A percentile compares a stretch with the other conserved stretches of the same genome.
These are phyloP conservation scores for Tympanuchus pallidicinctus DNA, from an alignment of 2,113 vertebrate genomes.

Conservation along the genomic window DNA sequence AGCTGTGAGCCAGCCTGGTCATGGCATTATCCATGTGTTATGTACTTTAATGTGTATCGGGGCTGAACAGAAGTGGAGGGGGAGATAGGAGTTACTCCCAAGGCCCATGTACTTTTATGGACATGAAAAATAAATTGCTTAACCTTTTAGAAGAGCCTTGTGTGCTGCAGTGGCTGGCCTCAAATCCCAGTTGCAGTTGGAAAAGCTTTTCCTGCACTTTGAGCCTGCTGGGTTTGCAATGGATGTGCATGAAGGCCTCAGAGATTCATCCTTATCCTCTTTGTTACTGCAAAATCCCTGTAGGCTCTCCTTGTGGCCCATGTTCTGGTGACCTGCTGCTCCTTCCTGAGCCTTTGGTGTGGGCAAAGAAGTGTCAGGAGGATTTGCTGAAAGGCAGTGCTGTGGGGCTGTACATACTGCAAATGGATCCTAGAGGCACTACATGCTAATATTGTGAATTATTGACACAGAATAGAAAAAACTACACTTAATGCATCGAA, in stretches of 20 bases:
- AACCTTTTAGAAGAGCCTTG: neutral
- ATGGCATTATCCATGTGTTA: neutral
- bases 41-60: neutral
- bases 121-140: slow-evolving; percentile 31
- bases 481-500: neutral
- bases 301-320: neutral
- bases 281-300: neutral
- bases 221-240: neutral
- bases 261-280: neutral
- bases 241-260: neutral
- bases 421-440: neutral
- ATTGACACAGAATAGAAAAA: neutral
- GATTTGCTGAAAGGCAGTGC: neutral
- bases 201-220: neutral
- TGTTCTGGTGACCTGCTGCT: neutral
- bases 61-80: neutral
- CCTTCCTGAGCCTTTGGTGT: neutral
- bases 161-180: neutral
- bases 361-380: neutral
- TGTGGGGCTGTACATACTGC: neutral
- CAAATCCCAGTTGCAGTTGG: neutral
- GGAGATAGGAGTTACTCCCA: neutral
- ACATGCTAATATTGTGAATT: neutral
- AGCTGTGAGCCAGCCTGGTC: neutral
- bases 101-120: neutral